Conservation (phyloP, 2,888 invertebrate genomes). For the Aspidiotus destructor region DNA sequence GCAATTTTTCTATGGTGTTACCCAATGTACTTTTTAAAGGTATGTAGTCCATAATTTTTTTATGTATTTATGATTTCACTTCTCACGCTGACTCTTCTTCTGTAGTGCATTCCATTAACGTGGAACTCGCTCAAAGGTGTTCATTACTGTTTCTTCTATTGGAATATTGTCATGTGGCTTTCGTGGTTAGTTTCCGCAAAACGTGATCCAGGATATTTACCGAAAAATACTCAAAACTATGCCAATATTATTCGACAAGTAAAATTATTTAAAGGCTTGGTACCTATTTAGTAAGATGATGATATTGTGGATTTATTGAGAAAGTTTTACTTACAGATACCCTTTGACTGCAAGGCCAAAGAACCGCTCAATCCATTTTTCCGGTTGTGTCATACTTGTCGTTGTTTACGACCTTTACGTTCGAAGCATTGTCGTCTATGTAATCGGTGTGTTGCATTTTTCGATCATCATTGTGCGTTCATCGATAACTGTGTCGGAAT, state of each 20-base stretch:
- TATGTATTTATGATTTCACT: background rate
- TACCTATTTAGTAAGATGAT: background rate
- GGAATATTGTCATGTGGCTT: conserved; percentile 88
- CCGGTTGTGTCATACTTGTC: conserved; percentile 80
- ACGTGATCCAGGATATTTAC: conserved; percentile 80
- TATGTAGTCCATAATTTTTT: conserved; percentile 42
- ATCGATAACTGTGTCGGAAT: conserved; percentile 91
- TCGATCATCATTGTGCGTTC: conserved; percentile 92
- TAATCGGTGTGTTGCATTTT: conserved; percentile 78
- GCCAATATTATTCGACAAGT: conserved; percentile 76
- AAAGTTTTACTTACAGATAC: conserved; percentile 28
- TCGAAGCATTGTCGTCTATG: conserved; percentile 89
- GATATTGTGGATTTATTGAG: background rate
- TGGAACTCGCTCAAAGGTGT: conserved; percentile 79
- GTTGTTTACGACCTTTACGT: conserved; percentile 72
- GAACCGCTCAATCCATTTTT: conserved; percentile 64
- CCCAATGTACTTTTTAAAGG: conserved; percentile 82
- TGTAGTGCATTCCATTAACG: conserved; percentile 74
- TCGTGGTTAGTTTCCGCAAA: conserved; percentile 83
- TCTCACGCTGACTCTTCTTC: conserved; percentile 34
- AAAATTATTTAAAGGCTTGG: conserved; percentile 12
- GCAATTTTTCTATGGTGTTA: conserved; percentile 85
- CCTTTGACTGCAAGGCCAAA: conserved; percentile 65
- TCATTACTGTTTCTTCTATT: conserved; percentile 81
- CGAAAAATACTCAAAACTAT: conserved; percentile 80